Conservation (phyloP, 1,140 invertebrate species). For the Drosophila littoralis region DNA sequence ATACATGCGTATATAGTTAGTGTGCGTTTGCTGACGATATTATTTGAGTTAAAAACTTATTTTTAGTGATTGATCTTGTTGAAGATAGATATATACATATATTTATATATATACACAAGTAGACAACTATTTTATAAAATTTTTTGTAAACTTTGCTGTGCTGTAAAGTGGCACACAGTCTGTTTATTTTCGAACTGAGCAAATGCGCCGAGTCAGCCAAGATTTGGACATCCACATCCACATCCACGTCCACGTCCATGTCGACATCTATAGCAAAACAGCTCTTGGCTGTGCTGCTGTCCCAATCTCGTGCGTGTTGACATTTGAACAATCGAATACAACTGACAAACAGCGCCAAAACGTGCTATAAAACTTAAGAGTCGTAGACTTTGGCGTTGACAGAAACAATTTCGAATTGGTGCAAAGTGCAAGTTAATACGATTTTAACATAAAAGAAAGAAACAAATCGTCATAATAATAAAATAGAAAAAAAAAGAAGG, state of each 20-base stretch:
- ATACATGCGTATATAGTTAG: constrained; percentile 12
- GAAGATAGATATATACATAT: constrained; percentile 20
- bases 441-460: too few relatives aligned
- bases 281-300: constrained; percentile 13
- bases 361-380: constrained; percentile 39
- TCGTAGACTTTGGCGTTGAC: constrained; percentile 30
- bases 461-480: not conserved
- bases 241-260: not conserved
- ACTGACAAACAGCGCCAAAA: constrained; percentile 38
- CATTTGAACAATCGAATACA: constrained; percentile 40
- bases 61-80: constrained; percentile 83
- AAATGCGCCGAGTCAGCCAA: constrained; percentile 61
- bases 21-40: constrained; percentile 20
- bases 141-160: constrained; percentile 64
- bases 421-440: constrained; percentile 33
- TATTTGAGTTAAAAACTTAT: constrained; percentile 62
- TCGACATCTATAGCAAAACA: constrained; percentile 26
- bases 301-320: constrained; percentile 45
- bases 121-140: constrained; percentile 61
- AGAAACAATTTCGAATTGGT: constrained; percentile 35
- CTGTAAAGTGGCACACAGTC: constrained; percentile 76
- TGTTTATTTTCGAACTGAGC: constrained; percentile 81
- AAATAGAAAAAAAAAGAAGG: not conserved
- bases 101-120: constrained; percentile 29
- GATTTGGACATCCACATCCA: constrained; percentile 46